These are phyloP conservation scores for Lordiphosa stackelbergi DNA, from an alignment of 1,140 invertebrate genomes.

Conservation along the genomic window DNA sequence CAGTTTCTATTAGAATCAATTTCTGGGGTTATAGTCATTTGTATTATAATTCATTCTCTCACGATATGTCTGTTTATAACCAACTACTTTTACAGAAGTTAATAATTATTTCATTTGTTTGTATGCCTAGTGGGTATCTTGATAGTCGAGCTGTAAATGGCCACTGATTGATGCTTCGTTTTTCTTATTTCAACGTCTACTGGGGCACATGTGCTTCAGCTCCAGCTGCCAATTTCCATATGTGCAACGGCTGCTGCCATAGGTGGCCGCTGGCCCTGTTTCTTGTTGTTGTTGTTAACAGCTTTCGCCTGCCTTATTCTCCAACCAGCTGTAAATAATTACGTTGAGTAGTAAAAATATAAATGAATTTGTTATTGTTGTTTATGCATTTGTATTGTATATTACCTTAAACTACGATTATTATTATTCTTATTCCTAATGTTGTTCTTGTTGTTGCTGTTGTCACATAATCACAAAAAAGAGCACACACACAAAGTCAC, in stretches of 20 bases:
- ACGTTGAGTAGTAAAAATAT: conserved; percentile 13
- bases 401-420: conserved; percentile 19
- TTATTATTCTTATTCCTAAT: conserved; percentile 42
- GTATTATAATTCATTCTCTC: too few relatives aligned
- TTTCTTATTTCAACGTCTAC: conserved; percentile 1
- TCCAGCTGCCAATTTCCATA: conserved; percentile 7
- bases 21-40: too few relatives aligned
- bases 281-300: conserved; percentile 1
- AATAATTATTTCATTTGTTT: too few relatives aligned
- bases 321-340: conserved; percentile 46
- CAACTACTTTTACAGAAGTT: too few relatives aligned
- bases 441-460: conserved; percentile 49
- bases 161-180: conserved; percentile 2
- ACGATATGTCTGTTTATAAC: too few relatives aligned
- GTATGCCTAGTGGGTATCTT: neutral
- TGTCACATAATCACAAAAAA: conserved; percentile 43
- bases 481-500: conserved; percentile 6
- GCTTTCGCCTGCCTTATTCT: conserved; percentile 3
- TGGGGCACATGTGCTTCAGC: conserved; percentile 7
- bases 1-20: too few relatives aligned
- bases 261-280: conserved; percentile 13
- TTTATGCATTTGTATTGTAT: conserved; percentile 36
- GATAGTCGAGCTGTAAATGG: neutral
- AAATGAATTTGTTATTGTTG: conserved; percentile 23
- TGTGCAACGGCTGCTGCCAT: conserved; percentile 7